Percentiles rank a stretch among this genome's conserved stretches.
These are phyloP conservation scores for Notoglanidium macrostoma DNA, from an alignment of 2,797 vertebrate species.

Conservation along the genomic window DNA sequence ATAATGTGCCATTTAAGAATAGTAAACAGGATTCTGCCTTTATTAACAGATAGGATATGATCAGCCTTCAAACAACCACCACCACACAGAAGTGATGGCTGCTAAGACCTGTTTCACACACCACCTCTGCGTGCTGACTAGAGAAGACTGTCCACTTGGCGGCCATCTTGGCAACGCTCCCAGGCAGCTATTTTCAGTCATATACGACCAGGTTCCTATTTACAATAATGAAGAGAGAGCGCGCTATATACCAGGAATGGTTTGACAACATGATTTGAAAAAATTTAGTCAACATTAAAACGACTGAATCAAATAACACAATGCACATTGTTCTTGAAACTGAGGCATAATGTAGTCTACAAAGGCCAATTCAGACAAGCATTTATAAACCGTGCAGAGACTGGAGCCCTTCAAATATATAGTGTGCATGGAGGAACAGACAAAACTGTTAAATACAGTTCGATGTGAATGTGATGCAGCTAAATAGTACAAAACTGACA, in stretches of 20 bases:
- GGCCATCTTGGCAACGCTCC: neutral
- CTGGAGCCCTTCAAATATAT: neutral
- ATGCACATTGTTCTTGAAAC: neutral
- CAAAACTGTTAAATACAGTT: neutral
- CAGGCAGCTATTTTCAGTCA: neutral
- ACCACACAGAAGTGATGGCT: neutral
- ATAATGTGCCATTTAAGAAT: neutral
- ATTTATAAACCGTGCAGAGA: conserved; percentile 3
- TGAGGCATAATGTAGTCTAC: neutral
- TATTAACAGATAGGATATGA: neutral
- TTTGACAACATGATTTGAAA: neutral
- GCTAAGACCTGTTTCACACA: neutral
- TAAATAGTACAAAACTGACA: neutral
- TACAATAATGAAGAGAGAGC: neutral
- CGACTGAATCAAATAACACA: neutral
- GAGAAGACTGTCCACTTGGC: neutral
- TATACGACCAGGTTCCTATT: neutral
- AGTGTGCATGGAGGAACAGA: neutral
- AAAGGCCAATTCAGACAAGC: neutral
- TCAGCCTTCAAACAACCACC: neutral
- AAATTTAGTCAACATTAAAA: neutral
- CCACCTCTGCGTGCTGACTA: neutral
- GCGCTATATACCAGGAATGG: neutral
- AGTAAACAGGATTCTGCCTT: neutral
- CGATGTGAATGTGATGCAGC: neutral